phyloP scores from a whole-genome alignment of 2,888 invertebrate species.

The Lasioglossum figueresi region DNA sequence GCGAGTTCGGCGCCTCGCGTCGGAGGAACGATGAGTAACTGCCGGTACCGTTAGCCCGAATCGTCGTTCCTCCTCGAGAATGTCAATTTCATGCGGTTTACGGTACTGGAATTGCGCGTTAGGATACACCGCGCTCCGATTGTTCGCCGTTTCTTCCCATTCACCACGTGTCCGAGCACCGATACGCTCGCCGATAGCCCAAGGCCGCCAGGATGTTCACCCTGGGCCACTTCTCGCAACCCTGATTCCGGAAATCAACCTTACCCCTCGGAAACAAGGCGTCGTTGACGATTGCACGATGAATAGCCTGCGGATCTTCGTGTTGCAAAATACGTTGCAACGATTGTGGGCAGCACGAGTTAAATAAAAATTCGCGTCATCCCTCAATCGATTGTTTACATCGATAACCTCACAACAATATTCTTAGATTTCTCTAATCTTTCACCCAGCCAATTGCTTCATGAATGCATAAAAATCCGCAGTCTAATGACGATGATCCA shows the following conservation, averaged over 20 bases:
- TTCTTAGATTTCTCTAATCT: too few relatives aligned
- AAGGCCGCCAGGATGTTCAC: not conserved
- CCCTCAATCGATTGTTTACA: too few relatives aligned
- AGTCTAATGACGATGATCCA: too few relatives aligned
- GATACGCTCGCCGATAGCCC: not conserved
- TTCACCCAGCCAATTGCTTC: too few relatives aligned
- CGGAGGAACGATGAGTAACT: conserved; percentile 79
- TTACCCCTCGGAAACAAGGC: not conserved
- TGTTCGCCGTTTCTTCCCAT: conserved; percentile 41
- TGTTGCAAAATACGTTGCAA: too few relatives aligned
- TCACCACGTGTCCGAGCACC: not conserved
- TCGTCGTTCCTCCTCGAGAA: conserved; percentile 79
- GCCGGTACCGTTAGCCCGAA: conserved; percentile 81
- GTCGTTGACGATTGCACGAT: not conserved
- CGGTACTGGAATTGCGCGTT: conserved; percentile 80
- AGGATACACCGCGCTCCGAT: conserved; percentile 68
- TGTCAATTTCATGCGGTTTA: conserved; percentile 82
- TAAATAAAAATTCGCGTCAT: too few relatives aligned
- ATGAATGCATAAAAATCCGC: too few relatives aligned
- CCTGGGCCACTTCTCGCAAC: not conserved
- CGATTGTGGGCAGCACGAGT: too few relatives aligned
- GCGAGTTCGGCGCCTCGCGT: conserved; percentile 67
- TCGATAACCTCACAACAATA: too few relatives aligned
- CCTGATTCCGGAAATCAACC: not conserved
- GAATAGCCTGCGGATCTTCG: not conserved